Base-by-base conservation (phyloP, 2,113 vertebrate species). In the Delphinus delphis region DNA sequence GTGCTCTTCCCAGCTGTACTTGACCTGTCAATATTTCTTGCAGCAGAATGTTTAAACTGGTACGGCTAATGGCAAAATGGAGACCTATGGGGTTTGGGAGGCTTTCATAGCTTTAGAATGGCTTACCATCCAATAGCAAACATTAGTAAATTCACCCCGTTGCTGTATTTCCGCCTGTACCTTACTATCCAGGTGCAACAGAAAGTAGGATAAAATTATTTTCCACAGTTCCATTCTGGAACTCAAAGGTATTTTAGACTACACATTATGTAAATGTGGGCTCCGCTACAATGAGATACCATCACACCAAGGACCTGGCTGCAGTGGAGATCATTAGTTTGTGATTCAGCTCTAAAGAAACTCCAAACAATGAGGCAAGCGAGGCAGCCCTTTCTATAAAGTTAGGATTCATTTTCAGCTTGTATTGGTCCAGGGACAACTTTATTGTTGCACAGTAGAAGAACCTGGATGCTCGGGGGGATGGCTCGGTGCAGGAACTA, bases 1-100 rank as follows among this genome's bases (percentile, higher is more conserved):
- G 96, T 90, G 71, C 97, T 98, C 97, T 98, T 98, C 98, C 98
- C 98, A 98, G 98, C 98, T 98, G 98, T 98, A 98, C 98, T 99
- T 99, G 99, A 98, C 98, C 98, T 98, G 98, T 99, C 98, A 87
- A 99, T 99, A 99, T 98, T 98, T 99, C 98, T 98, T 98, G 98
- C 95, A 68, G 98, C 96, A 95, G 93, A 97, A 97, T 98, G 97
- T 99, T 99, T 99, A 98, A 98, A 98, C 98, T 98, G 98, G 98
- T 98, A 94, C 20, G 0, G 97, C 98, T 99, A 99, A 99, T 98
- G 98, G 98, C 98, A 98, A 98, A 98, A 98, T 97, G 98, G 98
- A 98, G 98, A 98, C 98, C 98, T 98, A 79, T 82, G 97, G 98
- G 98, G 97, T 95, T 98, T 98, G 97, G 74, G 97, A 98, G 98